A percentile compares a stretch with the other conserved stretches of the same genome.
Evolutionary conservation across 2,113 vertebrate species (phyloP).

Genomic region (Etheostoma spectabile): DNA sequence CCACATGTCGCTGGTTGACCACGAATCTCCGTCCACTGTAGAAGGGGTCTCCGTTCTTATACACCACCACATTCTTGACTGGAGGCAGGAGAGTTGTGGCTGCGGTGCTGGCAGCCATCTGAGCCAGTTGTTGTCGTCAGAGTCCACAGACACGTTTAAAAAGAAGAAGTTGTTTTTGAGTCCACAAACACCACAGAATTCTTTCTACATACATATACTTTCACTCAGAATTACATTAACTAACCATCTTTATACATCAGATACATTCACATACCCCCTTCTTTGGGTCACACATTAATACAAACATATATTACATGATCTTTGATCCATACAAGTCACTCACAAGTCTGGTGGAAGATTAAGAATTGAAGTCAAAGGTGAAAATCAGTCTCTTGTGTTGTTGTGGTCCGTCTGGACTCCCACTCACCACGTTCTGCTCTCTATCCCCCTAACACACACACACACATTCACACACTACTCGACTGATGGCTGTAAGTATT

Average conservation of each 20-base stretch:
- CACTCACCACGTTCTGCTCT: slow-evolving; percentile 61
- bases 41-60: slow-evolving; percentile 91
- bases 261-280: background rate
- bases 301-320: background rate
- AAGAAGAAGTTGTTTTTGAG: background rate
- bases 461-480: slow-evolving; percentile 65
- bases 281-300: slow-evolving; percentile 21
- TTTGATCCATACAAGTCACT: slow-evolving; percentile 34
- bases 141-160: slow-evolving; percentile 14
- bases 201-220: background rate
- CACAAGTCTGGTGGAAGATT: slow-evolving; percentile 33
- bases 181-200: background rate
- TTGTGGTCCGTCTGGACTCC: slow-evolving; percentile 64
- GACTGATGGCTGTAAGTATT: slow-evolving; percentile 79
- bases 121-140: background rate
- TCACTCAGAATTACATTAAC: background rate
- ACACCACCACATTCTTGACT: slow-evolving; percentile 89
- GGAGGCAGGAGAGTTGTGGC: slow-evolving; percentile 76
- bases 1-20: slow-evolving; percentile 87
- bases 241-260: background rate
- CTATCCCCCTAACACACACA: slow-evolving; percentile 48
- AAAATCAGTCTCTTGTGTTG: slow-evolving; percentile 50
- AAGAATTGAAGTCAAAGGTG: slow-evolving; percentile 46
- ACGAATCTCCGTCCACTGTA: slow-evolving; percentile 87
- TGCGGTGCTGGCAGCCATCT: slow-evolving; percentile 79